Evolutionary conservation across 2,888 invertebrate species (phyloP).

Genomic region (Caenorhabditis sp.): DNA sequence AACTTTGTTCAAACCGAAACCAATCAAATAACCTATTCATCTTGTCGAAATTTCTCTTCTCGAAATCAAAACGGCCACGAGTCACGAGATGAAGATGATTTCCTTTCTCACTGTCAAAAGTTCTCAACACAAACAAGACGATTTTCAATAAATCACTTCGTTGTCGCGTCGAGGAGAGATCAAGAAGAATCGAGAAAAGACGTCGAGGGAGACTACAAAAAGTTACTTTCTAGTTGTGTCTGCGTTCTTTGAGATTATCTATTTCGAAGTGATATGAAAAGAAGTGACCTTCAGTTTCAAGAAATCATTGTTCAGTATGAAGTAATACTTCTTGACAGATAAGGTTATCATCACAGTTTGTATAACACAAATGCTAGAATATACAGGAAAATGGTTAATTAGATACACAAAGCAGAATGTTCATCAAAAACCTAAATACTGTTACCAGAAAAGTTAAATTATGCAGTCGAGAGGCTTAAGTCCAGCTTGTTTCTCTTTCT

Average conservation of each 20-base stretch:
- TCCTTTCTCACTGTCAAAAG: constrained; percentile 18
- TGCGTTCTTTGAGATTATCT: constrained; percentile 37
- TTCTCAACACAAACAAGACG: constrained; percentile 43
- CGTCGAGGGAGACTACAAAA: constrained; percentile 45
- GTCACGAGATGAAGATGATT: constrained; percentile 35
- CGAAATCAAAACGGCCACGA: constrained; percentile 1
- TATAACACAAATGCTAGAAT: constrained; percentile 2
- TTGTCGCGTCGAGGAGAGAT: neutral
- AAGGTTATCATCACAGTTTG: neutral
- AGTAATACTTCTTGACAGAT: constrained; percentile 18
- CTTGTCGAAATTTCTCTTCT: constrained; percentile 19
- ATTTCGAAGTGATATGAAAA: constrained; percentile 19
- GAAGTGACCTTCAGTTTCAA: constrained; percentile 29
- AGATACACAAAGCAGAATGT: constrained; percentile 16
- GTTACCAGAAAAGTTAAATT: constrained; percentile 15
- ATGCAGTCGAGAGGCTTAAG: constrained; percentile 18
- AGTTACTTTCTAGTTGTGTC: constrained; percentile 33
- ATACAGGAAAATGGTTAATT: constrained; percentile 1
- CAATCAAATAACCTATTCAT: constrained; percentile 42
- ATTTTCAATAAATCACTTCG: constrained; percentile 39
- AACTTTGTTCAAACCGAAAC: constrained; percentile 10
- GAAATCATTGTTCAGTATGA: constrained; percentile 24
- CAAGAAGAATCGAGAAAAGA: constrained; percentile 1
- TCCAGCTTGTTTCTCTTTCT: constrained; percentile 33
- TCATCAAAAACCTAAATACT: constrained; percentile 44